Conservation (phyloP, 2,888 invertebrate species). For the Petrolisthes manimaculis region DNA sequence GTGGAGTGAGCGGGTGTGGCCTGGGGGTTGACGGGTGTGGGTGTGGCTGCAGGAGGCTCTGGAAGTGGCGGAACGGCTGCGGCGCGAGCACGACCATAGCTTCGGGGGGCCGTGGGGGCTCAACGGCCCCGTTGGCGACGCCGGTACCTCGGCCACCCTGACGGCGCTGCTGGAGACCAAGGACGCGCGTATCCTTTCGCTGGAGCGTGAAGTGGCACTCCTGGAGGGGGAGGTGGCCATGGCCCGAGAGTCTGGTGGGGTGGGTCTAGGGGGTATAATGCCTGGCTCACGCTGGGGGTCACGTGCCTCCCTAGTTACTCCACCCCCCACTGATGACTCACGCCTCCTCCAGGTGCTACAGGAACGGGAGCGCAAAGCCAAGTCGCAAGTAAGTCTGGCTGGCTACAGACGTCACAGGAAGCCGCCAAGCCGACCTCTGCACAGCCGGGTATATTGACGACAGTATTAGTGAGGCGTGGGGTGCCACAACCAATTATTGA, state of each 20-base stretch:
- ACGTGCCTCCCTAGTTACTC: conserved; percentile 62
- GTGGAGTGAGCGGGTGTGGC: conserved; percentile 38
- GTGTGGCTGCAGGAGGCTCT: conserved; percentile 65
- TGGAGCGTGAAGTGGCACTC: conserved; percentile 86
- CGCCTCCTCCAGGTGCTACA: conserved; percentile 64
- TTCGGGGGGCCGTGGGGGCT: conserved; percentile 56
- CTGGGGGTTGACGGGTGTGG: conserved; percentile 60
- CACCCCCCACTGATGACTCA: conserved; percentile 65
- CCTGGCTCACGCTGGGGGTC: conserved; percentile 64
- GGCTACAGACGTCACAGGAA: conserved; percentile 43
- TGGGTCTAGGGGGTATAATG: conserved; percentile 39
- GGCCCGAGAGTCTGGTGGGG: conserved; percentile 71
- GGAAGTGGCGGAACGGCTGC: conserved; percentile 63
- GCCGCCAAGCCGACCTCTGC: conserved; percentile 39
- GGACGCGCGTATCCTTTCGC: conserved; percentile 87
- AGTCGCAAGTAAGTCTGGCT: conserved; percentile 65
- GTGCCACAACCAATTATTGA: not conserved
- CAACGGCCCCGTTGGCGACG: conserved; percentile 58
- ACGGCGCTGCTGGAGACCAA: conserved; percentile 86
- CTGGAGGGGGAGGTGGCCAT: conserved; percentile 83
- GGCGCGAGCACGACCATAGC: conserved; percentile 61
- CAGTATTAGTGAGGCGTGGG: not conserved
- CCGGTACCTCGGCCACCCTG: conserved; percentile 73
- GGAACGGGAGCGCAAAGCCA: conserved; percentile 65
- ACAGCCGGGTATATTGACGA: conserved; percentile 9